Base-by-base conservation (phyloP, 2,888 invertebrate genomes). In the Harpagoxenus sublaevis region DNA sequence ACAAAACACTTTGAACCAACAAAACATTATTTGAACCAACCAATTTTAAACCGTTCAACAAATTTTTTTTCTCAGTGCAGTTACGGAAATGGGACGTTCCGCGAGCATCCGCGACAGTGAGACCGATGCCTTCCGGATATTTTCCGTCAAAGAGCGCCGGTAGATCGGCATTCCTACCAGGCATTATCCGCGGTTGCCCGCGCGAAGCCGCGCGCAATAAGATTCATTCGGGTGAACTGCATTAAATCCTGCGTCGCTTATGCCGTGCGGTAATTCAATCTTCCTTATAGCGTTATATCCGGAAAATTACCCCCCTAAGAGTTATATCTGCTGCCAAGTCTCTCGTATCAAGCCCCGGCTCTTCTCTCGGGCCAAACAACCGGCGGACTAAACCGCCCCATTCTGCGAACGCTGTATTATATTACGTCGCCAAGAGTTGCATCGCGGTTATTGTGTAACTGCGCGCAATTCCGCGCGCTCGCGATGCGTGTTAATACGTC, bases 311-410 rank as follows among this genome's bases (percentile, higher is more conserved):
- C 73, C 42, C 42, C 42, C 31, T 42, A 71, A 71, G 78, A 78
- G 73, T 78, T 78, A 78, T 57, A 78, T 77, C 39, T 45, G 42
- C 42, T 71, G 73, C 73, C 78, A 70, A 78, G 78, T 57, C 78
- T 55, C 71, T 31, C 55, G 78, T 57, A 57, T 71, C 78, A 77
- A 77, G 51, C 28, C 18, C 15, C 6, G 78, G 55, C 71, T 78
- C 55, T 53, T 15, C 9, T 77, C 78, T 23, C 78, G 73, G 45
- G 4, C 70, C 42, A 78, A 78, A 70, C 71, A 70, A 39, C 78
- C 42, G 71, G 28, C 77, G 51, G 53, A 78, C 78, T 78, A 68
- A 78, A 53, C 55, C 55, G 28, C 42, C 42, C 71, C 53, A 51
- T 70, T 78, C 78, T 15, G 31, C 78, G 71, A 78, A 70, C 42